A percentile compares a stretch with the other conserved stretches of the same genome.
These are phyloP conservation scores for Rhinopithecus roxellana DNA, from an alignment of 2,113 vertebrate species.

Conservation along the genomic window DNA sequence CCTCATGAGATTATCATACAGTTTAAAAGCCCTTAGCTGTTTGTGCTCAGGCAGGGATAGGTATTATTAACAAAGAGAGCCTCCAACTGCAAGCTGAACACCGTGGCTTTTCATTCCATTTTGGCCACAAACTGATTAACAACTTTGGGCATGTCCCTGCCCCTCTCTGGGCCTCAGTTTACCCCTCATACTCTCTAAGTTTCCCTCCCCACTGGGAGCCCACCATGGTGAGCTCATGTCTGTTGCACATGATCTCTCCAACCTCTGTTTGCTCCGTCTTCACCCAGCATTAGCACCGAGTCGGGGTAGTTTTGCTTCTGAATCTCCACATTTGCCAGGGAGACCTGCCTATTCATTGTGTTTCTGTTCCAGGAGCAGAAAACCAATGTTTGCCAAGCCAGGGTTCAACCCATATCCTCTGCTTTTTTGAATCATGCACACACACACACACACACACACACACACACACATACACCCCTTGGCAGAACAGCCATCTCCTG, in stretches of 20 bases:
- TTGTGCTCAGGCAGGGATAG: not conserved
- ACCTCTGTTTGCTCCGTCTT: fast-evolving
- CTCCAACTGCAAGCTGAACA: fast-evolving
- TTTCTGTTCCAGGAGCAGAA: not conserved
- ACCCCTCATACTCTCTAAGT: not conserved
- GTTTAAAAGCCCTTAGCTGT: not conserved
- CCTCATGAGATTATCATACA: not conserved
- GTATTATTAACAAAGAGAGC: not conserved
- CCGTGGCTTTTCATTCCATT: too few relatives aligned
- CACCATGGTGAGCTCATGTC: fast-evolving
- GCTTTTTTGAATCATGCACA: not conserved
- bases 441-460: not conserved
- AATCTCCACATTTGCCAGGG: not conserved
- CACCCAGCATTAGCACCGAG: fast-evolving
- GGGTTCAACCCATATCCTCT: not conserved
- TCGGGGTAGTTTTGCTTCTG: not conserved
- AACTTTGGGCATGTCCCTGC: not conserved
- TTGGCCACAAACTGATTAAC: not conserved
- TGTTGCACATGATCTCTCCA: too few relatives aligned
- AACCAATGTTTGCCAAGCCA: not conserved
- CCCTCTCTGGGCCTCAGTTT: not conserved
- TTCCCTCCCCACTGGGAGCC: fast-evolving
- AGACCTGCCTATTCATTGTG: not conserved
- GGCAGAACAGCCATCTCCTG: not conserved
- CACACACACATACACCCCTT: not conserved